Base-by-base conservation (phyloP, 1,140 invertebrate genomes). In the Thaumetopoea pityocampa region DNA sequence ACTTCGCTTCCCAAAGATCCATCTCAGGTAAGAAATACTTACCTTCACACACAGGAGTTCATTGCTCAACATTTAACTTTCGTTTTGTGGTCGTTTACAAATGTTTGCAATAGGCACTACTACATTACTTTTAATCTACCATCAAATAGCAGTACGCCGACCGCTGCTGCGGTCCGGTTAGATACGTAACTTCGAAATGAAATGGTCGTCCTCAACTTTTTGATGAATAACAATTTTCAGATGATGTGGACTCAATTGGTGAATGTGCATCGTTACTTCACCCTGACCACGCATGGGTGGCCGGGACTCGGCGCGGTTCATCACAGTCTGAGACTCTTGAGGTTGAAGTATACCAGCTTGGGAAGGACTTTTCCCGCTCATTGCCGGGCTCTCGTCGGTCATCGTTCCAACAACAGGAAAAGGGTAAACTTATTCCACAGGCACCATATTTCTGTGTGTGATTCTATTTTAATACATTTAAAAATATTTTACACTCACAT, bases 291-390 rank as follows among this genome's bases (percentile, higher is more conserved):
- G 93, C 93, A 0, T 95, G 90, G 88, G 88, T 90, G 14, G 88
- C 85, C 2, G 91, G 90, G 26, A 94, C 93, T 0, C 82, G 93
- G 33, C 88, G 93, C 18, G 93, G 94, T 11, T 94, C 93, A 5
- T 94, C 92, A 15, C 93, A 95, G 63, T 94, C 93, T 0, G 93
- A 95, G 60, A 92, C 93, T 29, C 85, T 94, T 10, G 93, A 95
- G 69, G 90, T 93, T 12, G 93, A 96, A 67, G 92, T 93, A 0
- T 95, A 95, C 67, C 92, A 95, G 74, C 87, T 95, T 8, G 92
- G 88, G 33, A 93, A 93, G 70, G 93, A 95, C 80, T 95, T 94
- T 72, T 94, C 93, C 8, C 88, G 92, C 55, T 95, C 93, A 7
- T 80, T 95, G 55, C 94, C 94, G 1, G 93, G 93, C 4, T 94